These are phyloP conservation scores for Archips crataeganus DNA, from an alignment of 2,888 invertebrate species.

Conservation along the genomic window DNA sequence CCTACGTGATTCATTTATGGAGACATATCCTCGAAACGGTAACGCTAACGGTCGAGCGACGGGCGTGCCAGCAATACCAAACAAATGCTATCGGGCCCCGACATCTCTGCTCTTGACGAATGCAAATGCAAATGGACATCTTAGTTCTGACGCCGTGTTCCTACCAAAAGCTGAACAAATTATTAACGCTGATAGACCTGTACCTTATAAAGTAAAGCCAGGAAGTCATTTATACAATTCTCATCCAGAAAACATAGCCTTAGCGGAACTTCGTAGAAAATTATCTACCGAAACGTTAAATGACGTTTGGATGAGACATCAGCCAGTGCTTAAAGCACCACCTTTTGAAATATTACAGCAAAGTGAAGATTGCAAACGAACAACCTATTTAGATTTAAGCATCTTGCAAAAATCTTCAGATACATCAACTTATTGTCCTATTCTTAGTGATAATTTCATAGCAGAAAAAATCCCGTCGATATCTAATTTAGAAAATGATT, in stretches of 20 bases:
- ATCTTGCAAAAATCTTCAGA: slow-evolving; percentile 45
- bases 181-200: slow-evolving; percentile 53
- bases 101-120: slow-evolving; percentile 75
- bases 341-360: not conserved
- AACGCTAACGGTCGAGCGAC: slow-evolving; percentile 75
- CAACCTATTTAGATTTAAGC: slow-evolving; percentile 50
- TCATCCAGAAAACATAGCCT: not conserved
- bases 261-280: slow-evolving; percentile 9
- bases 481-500: not conserved
- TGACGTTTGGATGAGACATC: slow-evolving; percentile 7
- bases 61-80: slow-evolving; percentile 79
- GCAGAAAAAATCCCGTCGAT: not conserved
- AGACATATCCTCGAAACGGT: slow-evolving; percentile 79
- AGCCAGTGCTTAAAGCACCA: not conserved
- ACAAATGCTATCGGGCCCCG: slow-evolving; percentile 72
- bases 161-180: slow-evolving; percentile 56
- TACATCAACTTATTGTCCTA: not conserved
- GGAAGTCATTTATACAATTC: slow-evolving; percentile 11
- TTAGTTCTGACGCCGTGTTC: slow-evolving; percentile 57
- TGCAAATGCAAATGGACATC: slow-evolving; percentile 71
- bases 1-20: slow-evolving; percentile 80
- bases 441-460: not conserved
- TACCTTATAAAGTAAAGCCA: slow-evolving; percentile 43
- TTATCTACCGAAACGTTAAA: not conserved
- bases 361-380: not conserved